Conservation (phyloP, 2,797 vertebrate species). For the Pipistrellus pygmaeus region DNA sequence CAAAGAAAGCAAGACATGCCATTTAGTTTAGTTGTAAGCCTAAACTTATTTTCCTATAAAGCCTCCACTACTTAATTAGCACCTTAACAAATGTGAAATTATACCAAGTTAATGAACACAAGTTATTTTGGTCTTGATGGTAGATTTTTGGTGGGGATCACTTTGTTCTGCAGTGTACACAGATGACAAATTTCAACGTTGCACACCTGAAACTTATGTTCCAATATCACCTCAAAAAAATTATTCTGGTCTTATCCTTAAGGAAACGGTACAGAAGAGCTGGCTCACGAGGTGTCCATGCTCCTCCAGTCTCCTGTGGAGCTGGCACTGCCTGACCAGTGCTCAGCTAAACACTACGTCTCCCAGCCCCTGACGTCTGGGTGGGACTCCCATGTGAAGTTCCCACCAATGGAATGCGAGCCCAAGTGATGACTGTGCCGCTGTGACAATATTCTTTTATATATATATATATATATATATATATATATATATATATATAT, state of each 20-base stretch:
- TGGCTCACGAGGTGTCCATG: neutral
- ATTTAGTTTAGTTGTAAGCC: slow-evolving; percentile 60
- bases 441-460: neutral
- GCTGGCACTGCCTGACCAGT: neutral
- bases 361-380: neutral
- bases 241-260: slow-evolving; percentile 22
- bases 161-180: neutral
- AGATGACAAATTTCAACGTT: neutral
- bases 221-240: neutral
- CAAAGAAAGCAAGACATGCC: slow-evolving; percentile 43
- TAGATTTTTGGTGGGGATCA: neutral
- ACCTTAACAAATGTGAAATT: neutral
- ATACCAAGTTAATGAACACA: neutral
- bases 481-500: no score
- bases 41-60: slow-evolving; percentile 61
- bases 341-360: neutral
- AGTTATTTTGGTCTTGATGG: slow-evolving; percentile 4
- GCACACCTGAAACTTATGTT: neutral
- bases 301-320: neutral
- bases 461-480: no score
- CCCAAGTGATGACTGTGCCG: neutral
- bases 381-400: neutral
- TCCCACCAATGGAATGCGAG: neutral
- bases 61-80: slow-evolving; percentile 35
- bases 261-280: neutral